Conservation (phyloP, 2,888 invertebrate genomes). For the Caenorhabditis sp. region DNA sequence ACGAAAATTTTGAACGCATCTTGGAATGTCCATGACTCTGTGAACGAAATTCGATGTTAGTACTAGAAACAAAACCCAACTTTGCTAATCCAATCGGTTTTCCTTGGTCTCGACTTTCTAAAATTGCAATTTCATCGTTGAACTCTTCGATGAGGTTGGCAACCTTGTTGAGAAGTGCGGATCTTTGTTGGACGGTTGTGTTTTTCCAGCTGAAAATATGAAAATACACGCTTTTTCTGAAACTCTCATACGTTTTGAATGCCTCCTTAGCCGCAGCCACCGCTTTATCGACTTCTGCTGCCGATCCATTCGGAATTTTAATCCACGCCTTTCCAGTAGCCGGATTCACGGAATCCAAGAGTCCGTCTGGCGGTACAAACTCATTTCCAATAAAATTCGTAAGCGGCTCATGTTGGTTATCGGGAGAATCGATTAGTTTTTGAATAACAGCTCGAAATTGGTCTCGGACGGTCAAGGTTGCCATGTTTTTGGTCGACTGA, state of each 20-base stretch:
- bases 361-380: constrained; percentile 51
- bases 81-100: constrained; percentile 81
- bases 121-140: constrained; percentile 81
- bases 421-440: constrained; percentile 41
- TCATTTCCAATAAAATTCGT: constrained; percentile 67
- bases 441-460: constrained; percentile 38
- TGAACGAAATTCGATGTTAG: background rate
- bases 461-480: constrained; percentile 5
- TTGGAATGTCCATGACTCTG: constrained; percentile 81
- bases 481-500: too few species aligned
- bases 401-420: constrained; percentile 58
- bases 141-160: constrained; percentile 81
- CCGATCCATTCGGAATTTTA: constrained; percentile 81
- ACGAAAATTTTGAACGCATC: constrained; percentile 82
- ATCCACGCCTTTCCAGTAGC: constrained; percentile 67
- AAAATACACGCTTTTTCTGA: background rate
- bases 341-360: constrained; percentile 67
- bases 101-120: constrained; percentile 82
- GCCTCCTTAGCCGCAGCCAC: constrained; percentile 81
- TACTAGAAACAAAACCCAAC: constrained; percentile 12
- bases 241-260: constrained; percentile 79
- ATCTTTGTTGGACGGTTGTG: constrained; percentile 80
- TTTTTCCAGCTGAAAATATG: constrained; percentile 81
- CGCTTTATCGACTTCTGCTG: constrained; percentile 79
- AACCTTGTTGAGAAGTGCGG: constrained; percentile 80